A percentile compares a stretch with the other conserved stretches of the same genome.
Evolutionary conservation across 2,113 vertebrate species (phyloP).

Genomic region (Otocyon megalotis): DNA sequence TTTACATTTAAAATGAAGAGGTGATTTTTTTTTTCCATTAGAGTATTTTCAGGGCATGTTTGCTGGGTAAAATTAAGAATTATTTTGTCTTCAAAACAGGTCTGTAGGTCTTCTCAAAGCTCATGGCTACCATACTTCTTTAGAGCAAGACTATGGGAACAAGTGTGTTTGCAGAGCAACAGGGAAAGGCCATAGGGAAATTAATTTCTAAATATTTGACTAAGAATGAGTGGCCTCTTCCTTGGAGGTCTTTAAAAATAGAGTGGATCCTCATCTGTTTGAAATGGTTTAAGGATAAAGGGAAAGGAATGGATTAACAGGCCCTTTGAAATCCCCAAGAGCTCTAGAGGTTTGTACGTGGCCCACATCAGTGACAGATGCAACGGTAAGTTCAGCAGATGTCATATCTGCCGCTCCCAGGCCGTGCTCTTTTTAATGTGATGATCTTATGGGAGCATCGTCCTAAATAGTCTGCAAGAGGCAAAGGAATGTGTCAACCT

Average conservation of each 20-base stretch:
- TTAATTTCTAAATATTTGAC: conserved; percentile 32
- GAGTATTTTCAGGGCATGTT: conserved; percentile 28
- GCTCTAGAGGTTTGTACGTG: conserved; percentile 33
- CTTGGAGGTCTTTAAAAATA: conserved; percentile 43
- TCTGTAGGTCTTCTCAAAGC: conserved; percentile 20
- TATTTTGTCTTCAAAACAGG: not conserved
- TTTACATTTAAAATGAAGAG: not conserved
- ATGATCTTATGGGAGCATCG: conserved; percentile 53
- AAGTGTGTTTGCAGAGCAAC: not conserved
- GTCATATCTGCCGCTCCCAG: not conserved
- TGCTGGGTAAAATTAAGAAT: not conserved
- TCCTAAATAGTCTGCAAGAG: not conserved
- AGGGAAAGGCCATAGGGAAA: not conserved
- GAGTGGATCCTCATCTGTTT: not conserved
- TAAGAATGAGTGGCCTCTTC: not conserved
- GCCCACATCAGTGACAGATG: conserved; percentile 56
- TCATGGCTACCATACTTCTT: not conserved
- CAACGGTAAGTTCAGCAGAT: conserved; percentile 22
- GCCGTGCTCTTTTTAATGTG: not conserved
- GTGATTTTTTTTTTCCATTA: conserved; percentile 11
- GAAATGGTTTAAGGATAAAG: conserved; percentile 11
- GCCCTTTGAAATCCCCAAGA: not conserved
- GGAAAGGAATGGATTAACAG: conserved; percentile 8
- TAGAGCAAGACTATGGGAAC: not conserved
- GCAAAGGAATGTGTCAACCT: not conserved